These are phyloP conservation scores for Halyomorpha halys DNA, from an alignment of 1,140 invertebrate genomes.

Conservation along the genomic window DNA sequence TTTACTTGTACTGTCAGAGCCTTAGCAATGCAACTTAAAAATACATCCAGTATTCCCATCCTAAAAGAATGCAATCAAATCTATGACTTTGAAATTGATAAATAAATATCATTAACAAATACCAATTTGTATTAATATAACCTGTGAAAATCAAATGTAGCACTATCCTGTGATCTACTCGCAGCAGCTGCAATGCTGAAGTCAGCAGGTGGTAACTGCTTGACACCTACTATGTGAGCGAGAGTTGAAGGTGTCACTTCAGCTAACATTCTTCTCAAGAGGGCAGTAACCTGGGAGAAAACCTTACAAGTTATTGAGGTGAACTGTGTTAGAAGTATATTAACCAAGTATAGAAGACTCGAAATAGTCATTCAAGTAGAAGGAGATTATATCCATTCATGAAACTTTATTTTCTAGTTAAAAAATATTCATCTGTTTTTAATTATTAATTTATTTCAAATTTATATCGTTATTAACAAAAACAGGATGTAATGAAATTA, in stretches of 20 bases:
- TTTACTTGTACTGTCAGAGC: slow-evolving; percentile 78
- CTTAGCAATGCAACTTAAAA: slow-evolving; percentile 78
- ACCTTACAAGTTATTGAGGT: no score
- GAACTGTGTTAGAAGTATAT: no score
- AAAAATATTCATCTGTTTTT: no score
- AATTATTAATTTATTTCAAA: no score
- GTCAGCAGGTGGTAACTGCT: slow-evolving; percentile 59
- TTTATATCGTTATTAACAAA: no score
- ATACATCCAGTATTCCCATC: slow-evolving; percentile 67
- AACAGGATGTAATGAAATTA: no score
- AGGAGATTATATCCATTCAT: no score
- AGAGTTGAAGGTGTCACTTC: slow-evolving; percentile 61
- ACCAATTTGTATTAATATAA: slow-evolving; percentile 28
- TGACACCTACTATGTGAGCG: slow-evolving; percentile 54
- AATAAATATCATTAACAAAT: neutral
- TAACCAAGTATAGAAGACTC: no score
- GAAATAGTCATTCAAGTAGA: no score
- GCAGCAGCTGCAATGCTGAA: slow-evolving; percentile 55
- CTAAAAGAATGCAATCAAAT: slow-evolving; percentile 35
- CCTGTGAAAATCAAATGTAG: slow-evolving; percentile 53
- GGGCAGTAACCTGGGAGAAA: slow-evolving; percentile 65
- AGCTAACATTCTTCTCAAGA: slow-evolving; percentile 71
- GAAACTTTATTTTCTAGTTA: no score
- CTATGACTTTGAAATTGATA: neutral
- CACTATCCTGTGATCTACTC: slow-evolving; percentile 37